These are phyloP conservation scores for Eciton burchellii DNA, from an alignment of 1,140 invertebrate genomes.

Conservation along the genomic window DNA sequence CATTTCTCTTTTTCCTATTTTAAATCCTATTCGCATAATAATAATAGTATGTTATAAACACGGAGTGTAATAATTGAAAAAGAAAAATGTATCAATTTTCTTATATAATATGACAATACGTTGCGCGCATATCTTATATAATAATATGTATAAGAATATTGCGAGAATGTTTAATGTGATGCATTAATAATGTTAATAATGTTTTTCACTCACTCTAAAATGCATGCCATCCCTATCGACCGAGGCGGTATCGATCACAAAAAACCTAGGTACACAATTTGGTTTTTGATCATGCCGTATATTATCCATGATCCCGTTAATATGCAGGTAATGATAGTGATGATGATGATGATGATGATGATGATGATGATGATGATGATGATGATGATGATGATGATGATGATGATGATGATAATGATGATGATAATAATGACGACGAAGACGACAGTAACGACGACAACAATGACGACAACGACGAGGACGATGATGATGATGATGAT, in stretches of 20 bases:
- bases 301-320: conserved; percentile 76
- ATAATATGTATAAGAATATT: conserved; percentile 60
- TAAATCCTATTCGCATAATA: conserved; percentile 5
- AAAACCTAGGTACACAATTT: conserved; percentile 73
- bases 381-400: conserved; percentile 84
- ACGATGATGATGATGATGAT: conserved; percentile 79
- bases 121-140: too few species aligned
- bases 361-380: conserved; percentile 84
- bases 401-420: conserved; percentile 82
- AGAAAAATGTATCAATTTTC: conserved; percentile 4
- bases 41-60: conserved; percentile 5
- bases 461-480: conserved; percentile 76
- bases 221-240: conserved; percentile 67
- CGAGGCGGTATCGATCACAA: conserved; percentile 74
- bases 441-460: conserved; percentile 85
- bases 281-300: conserved; percentile 49
- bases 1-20: background rate
- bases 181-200: conserved; percentile 69
- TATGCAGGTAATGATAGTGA: conserved; percentile 83
- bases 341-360: conserved; percentile 63
- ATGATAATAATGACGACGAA: conserved; percentile 84
- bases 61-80: background rate
- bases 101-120: conserved; percentile 41
- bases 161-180: conserved; percentile 62
- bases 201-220: conserved; percentile 54